Evolutionary conservation across 2,113 vertebrate genomes (phyloP).

Genomic region (Fregata magnificens): DNA sequence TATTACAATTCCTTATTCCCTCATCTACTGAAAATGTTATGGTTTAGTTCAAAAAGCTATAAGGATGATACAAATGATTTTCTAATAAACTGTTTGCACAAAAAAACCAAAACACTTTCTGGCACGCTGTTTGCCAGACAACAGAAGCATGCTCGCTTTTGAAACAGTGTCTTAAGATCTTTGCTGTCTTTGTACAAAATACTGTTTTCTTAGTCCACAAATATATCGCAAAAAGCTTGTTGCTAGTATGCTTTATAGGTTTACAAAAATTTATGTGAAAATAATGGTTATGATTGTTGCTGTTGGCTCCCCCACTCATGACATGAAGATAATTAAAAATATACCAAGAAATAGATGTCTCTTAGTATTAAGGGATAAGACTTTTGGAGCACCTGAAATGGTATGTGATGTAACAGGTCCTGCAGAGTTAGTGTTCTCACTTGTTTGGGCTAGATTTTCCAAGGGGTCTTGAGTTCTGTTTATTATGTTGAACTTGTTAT

Average conservation of each 20-base stretch:
- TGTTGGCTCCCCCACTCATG: background rate
- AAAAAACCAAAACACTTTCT: background rate
- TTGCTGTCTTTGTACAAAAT: background rate
- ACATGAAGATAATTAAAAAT: background rate
- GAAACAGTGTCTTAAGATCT: background rate
- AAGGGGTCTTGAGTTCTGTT: background rate
- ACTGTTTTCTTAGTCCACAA: background rate
- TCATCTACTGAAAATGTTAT: background rate
- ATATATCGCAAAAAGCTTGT: background rate
- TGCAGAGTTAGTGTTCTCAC: background rate
- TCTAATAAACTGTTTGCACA: background rate
- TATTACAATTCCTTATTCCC: background rate
- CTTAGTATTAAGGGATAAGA: background rate
- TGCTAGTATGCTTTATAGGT: background rate
- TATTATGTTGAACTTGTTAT: background rate
- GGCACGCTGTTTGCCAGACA: background rate
- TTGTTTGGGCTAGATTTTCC: background rate
- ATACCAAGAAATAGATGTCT: background rate
- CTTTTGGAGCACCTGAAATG: background rate
- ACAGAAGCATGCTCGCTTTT: background rate
- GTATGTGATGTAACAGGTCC: background rate
- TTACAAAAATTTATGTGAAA: background rate
- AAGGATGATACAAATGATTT: background rate
- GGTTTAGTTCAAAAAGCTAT: background rate
- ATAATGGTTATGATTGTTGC: background rate